Evolutionary conservation across 2,797 vertebrate species (phyloP), one percentile per base, ranked within the genome.

Genomic region (Myotis planiceps): DNA sequence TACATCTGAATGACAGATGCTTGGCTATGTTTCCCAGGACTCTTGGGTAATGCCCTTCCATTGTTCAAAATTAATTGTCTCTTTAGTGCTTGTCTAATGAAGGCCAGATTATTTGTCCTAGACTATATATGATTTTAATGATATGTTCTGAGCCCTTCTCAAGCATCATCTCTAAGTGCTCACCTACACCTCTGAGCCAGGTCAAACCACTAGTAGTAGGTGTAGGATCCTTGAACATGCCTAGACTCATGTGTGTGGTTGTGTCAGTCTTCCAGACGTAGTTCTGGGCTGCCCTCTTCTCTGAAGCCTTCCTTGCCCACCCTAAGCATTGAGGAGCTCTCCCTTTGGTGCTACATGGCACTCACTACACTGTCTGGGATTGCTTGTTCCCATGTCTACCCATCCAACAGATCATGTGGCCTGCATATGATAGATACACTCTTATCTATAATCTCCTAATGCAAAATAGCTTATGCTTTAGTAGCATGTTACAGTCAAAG

Each of bases 1-100:
- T 1, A 1, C 6, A 3, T n/a, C 25, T 39, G 39, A 13, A 18
- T 13, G 39, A 6, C 6, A 42, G n/a, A n/a, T 0, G 1, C 10
- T 60, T 19, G 12, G 25, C 42, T 8, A 16, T 6, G 19, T 27
- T 71, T 85, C 42, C 49, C 39, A 78, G 63, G 53, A 72, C 37
- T n/a, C 10, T 3, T 45, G 60, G 42, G 34, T 14, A 6, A 9
- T 25, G 42, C 42, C 47, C n/a, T 53, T 72, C 29, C 15, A 23
- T 21, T 32, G 21, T 74, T 74, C 60, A 79, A 84, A 81, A n/a
- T 69, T 29, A 6, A 37, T 5, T 45, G n/a, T 51, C 13, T 88
- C 53, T 89, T 47, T 37, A 14, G 13, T 51, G 23, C 1, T 27
- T 29, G 19, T 42, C 16, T 27, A 29, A 19, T 6, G 32, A 53